Conservation (phyloP, 2,888 invertebrate genomes). For the Hypomecis atomaria region DNA sequence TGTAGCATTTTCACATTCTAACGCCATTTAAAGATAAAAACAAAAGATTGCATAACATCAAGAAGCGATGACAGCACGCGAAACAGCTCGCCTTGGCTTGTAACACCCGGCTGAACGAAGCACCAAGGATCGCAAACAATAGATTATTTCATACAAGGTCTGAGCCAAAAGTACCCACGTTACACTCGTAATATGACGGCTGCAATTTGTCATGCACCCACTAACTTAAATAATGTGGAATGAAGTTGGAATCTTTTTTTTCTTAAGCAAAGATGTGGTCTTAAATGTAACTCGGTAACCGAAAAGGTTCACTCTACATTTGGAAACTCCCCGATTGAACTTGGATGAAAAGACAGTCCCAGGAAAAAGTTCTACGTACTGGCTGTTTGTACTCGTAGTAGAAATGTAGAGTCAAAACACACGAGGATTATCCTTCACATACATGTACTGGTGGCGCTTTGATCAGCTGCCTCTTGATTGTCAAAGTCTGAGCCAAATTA, state of each 20-base stretch:
- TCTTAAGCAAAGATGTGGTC: too few relatives aligned
- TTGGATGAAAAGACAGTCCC: too few relatives aligned
- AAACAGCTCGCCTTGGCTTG: slow-evolving; percentile 47
- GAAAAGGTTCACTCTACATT: too few relatives aligned
- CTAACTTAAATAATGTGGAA: slow-evolving; percentile 40
- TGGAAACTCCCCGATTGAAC: too few relatives aligned
- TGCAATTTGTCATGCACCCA: slow-evolving; percentile 69
- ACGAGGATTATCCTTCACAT: too few relatives aligned
- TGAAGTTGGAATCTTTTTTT: slow-evolving; percentile 3
- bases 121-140: slow-evolving; percentile 66
- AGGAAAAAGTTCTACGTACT: too few relatives aligned
- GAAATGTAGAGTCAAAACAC: too few relatives aligned
- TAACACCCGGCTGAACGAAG: slow-evolving; percentile 47
- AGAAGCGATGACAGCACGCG: slow-evolving; percentile 42
- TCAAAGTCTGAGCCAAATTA: too few relatives aligned
- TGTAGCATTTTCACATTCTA: neutral
- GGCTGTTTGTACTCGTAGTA: too few relatives aligned
- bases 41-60: slow-evolving; percentile 34
- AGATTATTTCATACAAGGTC: slow-evolving; percentile 70
- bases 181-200: slow-evolving; percentile 59
- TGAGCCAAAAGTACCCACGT: slow-evolving; percentile 72
- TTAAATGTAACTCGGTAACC: too few relatives aligned
- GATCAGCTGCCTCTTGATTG: too few relatives aligned
- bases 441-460: too few relatives aligned
- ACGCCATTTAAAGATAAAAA: slow-evolving; percentile 30